Conservation (phyloP, 2,888 invertebrate genomes). For the Drosophila borealis region DNA sequence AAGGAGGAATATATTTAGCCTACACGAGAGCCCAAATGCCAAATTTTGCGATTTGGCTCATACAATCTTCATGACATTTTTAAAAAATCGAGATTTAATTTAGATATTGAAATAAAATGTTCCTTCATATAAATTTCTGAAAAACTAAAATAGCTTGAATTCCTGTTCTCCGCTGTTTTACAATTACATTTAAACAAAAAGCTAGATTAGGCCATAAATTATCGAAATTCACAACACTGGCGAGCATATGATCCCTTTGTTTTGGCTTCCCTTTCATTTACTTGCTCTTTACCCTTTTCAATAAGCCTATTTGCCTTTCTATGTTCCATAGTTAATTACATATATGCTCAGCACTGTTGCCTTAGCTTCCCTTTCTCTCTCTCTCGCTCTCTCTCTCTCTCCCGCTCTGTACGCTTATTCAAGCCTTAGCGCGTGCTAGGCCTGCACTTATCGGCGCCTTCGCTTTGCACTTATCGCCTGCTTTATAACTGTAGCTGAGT, state of each 20-base stretch:
- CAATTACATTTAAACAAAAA: neutral
- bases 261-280: neutral
- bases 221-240: neutral
- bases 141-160: too few species aligned
- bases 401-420: conserved; percentile 4
- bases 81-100: too few species aligned
- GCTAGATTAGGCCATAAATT: neutral
- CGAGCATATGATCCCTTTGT: neutral
- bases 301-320: too few species aligned
- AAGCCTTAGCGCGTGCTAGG: conserved; percentile 31
- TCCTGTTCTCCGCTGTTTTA: neutral
- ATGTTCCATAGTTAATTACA: too few species aligned
- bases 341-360: neutral
- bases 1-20: too few species aligned
- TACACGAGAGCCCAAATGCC: too few species aligned
- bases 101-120: too few species aligned
- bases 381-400: conserved; percentile 1
- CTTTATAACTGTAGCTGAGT: conserved; percentile 36
- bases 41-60: too few species aligned
- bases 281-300: neutral
- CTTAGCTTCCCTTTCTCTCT: conserved; percentile 8
- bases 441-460: conserved; percentile 41
- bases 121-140: too few species aligned
- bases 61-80: too few species aligned
- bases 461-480: conserved; percentile 42